Percentiles rank a stretch among this genome's conserved stretches.
These are phyloP conservation scores for Galago senegalensis DNA, from an alignment of 2,797 vertebrate genomes.

Conservation along the genomic window DNA sequence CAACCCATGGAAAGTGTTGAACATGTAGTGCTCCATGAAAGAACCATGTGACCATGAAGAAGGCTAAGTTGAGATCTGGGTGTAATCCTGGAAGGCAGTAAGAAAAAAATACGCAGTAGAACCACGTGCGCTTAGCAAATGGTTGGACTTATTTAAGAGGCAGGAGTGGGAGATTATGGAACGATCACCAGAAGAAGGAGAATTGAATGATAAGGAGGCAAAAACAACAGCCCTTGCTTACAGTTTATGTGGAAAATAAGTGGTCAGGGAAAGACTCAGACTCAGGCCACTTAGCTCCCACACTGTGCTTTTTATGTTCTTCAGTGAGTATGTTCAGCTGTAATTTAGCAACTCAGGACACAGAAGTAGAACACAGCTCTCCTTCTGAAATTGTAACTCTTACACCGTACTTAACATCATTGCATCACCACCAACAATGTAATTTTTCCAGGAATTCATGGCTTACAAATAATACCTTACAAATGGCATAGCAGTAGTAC, in stretches of 20 bases:
- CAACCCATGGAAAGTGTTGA: not conserved
- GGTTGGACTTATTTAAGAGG: not conserved
- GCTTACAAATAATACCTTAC: not conserved
- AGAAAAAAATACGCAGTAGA: not conserved
- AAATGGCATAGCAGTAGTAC: not conserved
- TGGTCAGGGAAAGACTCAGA: not conserved
- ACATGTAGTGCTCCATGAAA: not conserved
- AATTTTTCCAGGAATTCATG: not conserved
- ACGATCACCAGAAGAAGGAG: not conserved
- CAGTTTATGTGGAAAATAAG: not conserved
- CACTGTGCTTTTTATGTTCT: not conserved
- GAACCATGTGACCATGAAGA: not conserved
- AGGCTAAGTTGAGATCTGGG: not conserved
- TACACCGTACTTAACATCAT: not conserved
- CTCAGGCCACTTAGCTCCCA: not conserved
- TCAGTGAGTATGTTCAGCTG: not conserved
- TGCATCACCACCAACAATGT: not conserved
- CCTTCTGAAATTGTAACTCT: not conserved
- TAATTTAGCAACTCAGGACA: not conserved
- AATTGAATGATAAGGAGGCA: not conserved
- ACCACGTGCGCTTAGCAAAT: not conserved
- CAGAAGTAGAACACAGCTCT: not conserved
- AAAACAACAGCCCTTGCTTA: not conserved
- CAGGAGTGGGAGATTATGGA: rapidly evolving
- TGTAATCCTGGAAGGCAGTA: not conserved